These are phyloP conservation scores for Ceuthmochares aereus DNA, from an alignment of 2,113 vertebrate genomes.

Conservation along the genomic window DNA sequence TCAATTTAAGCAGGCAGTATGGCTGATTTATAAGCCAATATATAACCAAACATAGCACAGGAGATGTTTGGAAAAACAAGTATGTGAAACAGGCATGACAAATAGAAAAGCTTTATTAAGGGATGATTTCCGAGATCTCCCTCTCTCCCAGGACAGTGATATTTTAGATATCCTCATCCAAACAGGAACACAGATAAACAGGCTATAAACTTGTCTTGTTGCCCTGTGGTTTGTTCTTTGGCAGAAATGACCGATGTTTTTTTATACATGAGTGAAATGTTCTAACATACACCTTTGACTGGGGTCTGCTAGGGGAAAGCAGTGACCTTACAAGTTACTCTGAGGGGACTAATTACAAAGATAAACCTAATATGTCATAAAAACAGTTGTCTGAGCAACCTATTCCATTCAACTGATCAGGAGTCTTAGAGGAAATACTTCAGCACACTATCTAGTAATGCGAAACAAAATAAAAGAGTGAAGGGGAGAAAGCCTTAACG, in stretches of 20 bases:
- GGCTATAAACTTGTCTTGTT: neutral
- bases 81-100: neutral
- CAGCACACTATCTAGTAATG: neutral
- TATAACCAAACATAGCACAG: conserved; percentile 42
- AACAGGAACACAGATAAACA: conserved; percentile 16
- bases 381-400: neutral
- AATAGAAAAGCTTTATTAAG: conserved; percentile 31
- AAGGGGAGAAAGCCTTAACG: neutral
- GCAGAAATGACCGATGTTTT: neutral
- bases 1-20: conserved; percentile 20
- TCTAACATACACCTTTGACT: neutral
- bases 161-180: conserved; percentile 12
- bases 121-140: conserved; percentile 21
- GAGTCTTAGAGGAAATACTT: neutral
- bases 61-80: conserved; percentile 32
- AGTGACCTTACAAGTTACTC: neutral
- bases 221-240: neutral
- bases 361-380: neutral
- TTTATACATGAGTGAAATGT: neutral
- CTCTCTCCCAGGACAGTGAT: conserved; percentile 11
- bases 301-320: neutral
- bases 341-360: neutral
- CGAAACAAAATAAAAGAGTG: neutral
- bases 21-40: conserved; percentile 62
- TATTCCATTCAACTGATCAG: fast-evolving